Evolutionary conservation across 1,140 invertebrate species (phyloP).

Genomic region (Homalodisca vitripennis): DNA sequence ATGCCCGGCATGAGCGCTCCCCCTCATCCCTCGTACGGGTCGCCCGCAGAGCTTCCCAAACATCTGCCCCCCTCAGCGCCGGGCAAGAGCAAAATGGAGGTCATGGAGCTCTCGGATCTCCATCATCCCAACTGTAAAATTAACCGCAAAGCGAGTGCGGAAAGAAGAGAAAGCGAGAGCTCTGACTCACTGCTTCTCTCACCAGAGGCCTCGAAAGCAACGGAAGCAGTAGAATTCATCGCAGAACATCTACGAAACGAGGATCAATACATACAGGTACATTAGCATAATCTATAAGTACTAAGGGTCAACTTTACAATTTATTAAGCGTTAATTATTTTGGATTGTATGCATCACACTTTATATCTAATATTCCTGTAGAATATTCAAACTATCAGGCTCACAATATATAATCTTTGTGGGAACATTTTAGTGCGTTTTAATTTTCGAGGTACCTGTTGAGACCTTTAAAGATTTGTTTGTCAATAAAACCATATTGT

Average conservation of each 20-base stretch:
- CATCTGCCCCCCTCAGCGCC: constrained; percentile 59
- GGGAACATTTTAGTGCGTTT: no score
- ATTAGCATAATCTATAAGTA: no score
- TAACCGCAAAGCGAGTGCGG: constrained; percentile 75
- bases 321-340: no score
- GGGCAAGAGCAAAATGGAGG: constrained; percentile 79
- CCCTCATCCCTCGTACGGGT: constrained; percentile 74
- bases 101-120: constrained; percentile 91
- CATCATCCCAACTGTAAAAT: constrained; percentile 96
- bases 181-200: constrained; percentile 87
- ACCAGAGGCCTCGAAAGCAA: constrained; percentile 91
- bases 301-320: no score
- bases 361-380: no score
- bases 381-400: no score
- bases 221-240: constrained; percentile 97
- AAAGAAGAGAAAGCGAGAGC: constrained; percentile 83
- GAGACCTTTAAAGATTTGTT: no score
- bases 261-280: constrained; percentile 96
- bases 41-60: constrained; percentile 75
- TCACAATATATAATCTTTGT: no score
- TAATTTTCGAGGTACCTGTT: no score
- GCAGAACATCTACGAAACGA: constrained; percentile 96
- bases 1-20: constrained; percentile 84
- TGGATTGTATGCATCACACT: no score
- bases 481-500: no score